phyloP scores from a whole-genome alignment of 2,888 invertebrate species.

The Conchocele bisecta region DNA sequence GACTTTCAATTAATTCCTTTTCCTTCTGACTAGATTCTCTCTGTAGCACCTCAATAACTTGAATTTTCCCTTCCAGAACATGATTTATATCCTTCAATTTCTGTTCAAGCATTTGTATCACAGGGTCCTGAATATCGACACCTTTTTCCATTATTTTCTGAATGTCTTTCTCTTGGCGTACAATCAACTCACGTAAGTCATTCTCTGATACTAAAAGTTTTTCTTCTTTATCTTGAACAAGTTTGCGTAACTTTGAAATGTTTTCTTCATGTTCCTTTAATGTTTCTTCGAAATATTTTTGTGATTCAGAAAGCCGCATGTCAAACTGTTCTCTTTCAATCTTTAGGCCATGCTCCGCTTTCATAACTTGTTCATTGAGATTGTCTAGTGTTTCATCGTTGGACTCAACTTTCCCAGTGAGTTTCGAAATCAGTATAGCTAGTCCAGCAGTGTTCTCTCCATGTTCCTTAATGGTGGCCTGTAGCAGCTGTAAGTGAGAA shows the following conservation, averaged over 20 bases:
- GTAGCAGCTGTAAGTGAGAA: conserved; percentile 78
- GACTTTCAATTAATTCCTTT: conserved; percentile 68
- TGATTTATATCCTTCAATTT: conserved; percentile 78
- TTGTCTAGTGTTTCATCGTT: conserved; percentile 72
- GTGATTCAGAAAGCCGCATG: conserved; percentile 73
- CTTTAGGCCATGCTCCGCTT: conserved; percentile 72
- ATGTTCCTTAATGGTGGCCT: conserved; percentile 73
- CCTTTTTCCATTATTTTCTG: conserved; percentile 75
- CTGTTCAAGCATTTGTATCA: conserved; percentile 78
- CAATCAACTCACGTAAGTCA: conserved; percentile 73
- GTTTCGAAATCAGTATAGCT: conserved; percentile 70
- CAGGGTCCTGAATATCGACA: conserved; percentile 74
- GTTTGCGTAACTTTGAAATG: conserved; percentile 62
- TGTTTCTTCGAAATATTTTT: conserved; percentile 78
- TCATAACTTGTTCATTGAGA: conserved; percentile 70
- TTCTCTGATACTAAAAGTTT: conserved; percentile 72
- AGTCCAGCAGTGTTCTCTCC: conserved; percentile 73
- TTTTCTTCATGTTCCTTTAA: conserved; percentile 74
- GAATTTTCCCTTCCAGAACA: conserved; percentile 76
- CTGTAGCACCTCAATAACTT: conserved; percentile 77
- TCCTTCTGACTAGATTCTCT: conserved; percentile 74
- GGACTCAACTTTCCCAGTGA: conserved; percentile 75
- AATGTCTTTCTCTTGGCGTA: conserved; percentile 76
- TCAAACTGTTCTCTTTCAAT: conserved; percentile 72
- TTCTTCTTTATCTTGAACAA: conserved; percentile 67